Base-by-base conservation (phyloP, 1,140 invertebrate species). In the Drosophila nebulosa region DNA sequence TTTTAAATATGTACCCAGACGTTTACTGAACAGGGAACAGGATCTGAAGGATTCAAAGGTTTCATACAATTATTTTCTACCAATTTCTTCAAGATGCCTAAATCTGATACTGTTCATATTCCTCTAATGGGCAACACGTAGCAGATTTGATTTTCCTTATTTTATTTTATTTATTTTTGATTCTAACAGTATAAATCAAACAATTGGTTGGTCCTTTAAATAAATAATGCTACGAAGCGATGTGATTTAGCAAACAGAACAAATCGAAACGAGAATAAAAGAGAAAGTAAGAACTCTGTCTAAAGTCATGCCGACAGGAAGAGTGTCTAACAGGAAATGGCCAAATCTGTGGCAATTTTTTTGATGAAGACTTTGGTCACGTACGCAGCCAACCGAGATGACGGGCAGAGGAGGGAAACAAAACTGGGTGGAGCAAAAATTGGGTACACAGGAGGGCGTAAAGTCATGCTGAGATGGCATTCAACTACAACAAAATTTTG, bases 271-370 rank as follows among this genome's bases (percentile, higher is more conserved):
- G 10, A 39, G 21, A 21, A 39, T 39, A 27, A 36, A 27, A 22
- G n/a, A 39, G 36, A 22, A 59, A 16, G 36, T n/a, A 59, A 16
- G 21, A 22, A 21, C 35, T 22, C 21, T 16, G 35, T 14, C 36
- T 5, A 39, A 39, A 39, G n/a, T 10, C 21, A 22, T 14, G 22
- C 5, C 12, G 32, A 39, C 32, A 42, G 56, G 56, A 42, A 59
- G 56, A 24, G 21, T n/a, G 56, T 42, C 14, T 16, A 59, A 39
- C 9, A 26, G 57, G 57, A 59, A 59, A 42, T 18, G 57, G 57
- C 35, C 30, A 42, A 59, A 59, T 59, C 57, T 59, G 57, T 59
- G 36, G 57, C 36, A 36, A 27, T 42, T 42, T 42, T 36, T 42
- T 26, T 14, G 24, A 12, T 24, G 36, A 59, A 36, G 21, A 59